Percentiles rank a stretch among this genome's conserved stretches.
Conservation (phyloP, 2,113 vertebrate species). For the Gobiocypris rarus region DNA sequence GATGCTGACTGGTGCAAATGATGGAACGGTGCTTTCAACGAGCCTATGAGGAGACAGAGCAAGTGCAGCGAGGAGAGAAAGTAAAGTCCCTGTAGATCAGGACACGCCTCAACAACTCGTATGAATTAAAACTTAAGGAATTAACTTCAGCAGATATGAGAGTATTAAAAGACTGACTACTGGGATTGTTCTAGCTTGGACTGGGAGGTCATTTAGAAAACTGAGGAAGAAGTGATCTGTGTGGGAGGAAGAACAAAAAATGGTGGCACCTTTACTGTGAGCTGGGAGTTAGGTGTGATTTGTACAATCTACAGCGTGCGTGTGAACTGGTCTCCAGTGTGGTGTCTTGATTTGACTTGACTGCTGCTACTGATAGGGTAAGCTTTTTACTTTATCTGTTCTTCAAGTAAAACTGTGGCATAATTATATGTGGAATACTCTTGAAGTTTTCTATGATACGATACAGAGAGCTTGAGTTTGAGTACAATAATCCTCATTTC, state of each 20-base stretch:
- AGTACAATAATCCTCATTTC: not conserved
- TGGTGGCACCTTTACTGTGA: constrained; percentile 41
- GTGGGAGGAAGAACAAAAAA: constrained; percentile 13
- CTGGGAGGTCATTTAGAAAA: not conserved
- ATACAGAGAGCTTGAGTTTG: not conserved
- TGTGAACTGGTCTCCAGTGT: constrained; percentile 11
- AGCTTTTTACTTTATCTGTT: constrained; percentile 17
- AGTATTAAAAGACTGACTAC: not conserved
- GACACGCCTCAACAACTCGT: not conserved
- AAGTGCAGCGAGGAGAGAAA: constrained; percentile 41
- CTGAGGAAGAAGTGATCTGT: not conserved
- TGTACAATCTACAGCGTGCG: constrained; percentile 1
- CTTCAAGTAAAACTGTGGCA: not conserved
- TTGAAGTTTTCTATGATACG: not conserved
- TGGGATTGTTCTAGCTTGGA: not conserved
- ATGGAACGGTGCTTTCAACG: constrained; percentile 19
- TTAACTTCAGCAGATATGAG: constrained; percentile 5
- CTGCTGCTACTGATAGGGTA: constrained; percentile 37
- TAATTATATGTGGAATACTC: not conserved
- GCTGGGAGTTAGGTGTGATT: constrained; percentile 24
- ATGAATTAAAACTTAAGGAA: not conserved
- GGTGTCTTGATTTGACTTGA: not conserved
- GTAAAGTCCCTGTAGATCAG: constrained; percentile 34
- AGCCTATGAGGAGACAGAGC: constrained; percentile 45
- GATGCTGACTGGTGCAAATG: constrained; percentile 33